Evolutionary conservation across 2,888 invertebrate species (phyloP).

Genomic region (Stramonita haemastoma): DNA sequence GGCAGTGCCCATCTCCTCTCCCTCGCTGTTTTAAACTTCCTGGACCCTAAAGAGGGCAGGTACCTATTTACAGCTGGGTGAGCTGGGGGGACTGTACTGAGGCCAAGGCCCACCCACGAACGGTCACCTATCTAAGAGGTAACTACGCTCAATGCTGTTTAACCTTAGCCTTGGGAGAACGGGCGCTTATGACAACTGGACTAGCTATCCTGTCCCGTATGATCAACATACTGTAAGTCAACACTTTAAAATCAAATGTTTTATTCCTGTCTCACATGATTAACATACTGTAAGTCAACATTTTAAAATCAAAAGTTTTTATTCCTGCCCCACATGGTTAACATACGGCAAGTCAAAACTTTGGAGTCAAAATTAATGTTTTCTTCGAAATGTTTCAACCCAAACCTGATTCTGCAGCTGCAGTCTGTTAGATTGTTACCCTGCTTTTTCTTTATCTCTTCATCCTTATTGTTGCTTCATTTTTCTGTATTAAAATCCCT

Average conservation of each 20-base stretch:
- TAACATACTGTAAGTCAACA: not conserved
- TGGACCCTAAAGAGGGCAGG: no score
- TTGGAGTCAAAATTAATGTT: no score
- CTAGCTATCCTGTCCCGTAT: not conserved
- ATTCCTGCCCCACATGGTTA: not conserved
- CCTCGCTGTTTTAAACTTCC: no score
- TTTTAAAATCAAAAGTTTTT: not conserved
- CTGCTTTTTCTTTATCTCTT: not conserved
- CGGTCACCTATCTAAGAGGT: no score
- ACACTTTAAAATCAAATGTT: not conserved
- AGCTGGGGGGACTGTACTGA: no score
- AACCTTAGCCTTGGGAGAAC: not conserved
- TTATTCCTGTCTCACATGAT: not conserved
- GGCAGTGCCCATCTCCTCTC: no score
- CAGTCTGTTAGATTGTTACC: not conserved
- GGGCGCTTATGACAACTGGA: not conserved
- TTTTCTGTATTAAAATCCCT: no score
- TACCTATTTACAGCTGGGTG: no score
- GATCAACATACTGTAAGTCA: not conserved
- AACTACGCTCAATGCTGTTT: no score
- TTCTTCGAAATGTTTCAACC: not conserved
- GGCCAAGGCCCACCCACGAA: no score
- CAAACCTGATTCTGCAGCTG: not conserved
- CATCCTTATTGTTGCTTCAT: no score
- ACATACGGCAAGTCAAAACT: not conserved